Base-by-base conservation (phyloP, 2,888 invertebrate genomes). In the Cryptops parisi region DNA sequence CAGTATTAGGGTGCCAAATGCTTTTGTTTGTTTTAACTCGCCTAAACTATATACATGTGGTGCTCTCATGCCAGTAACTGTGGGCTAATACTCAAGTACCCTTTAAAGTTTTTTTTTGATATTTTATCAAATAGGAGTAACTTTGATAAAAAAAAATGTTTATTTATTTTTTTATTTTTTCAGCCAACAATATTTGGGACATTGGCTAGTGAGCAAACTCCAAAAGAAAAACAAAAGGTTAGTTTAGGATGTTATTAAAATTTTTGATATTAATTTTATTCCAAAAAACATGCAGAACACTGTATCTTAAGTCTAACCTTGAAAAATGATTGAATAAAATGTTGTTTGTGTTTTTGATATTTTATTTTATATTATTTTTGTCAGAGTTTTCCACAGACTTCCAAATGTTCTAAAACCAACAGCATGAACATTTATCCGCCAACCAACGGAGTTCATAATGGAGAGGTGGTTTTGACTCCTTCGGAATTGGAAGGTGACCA, bases 101-200 rank as follows among this genome's bases (percentile, higher is more conserved):
- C n/a, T n/a, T n/a, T n/a, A n/a, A n/a, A n/a, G n/a, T n/a, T n/a
- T n/a, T n/a, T n/a, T n/a, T n/a, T n/a, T n/a, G n/a, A n/a, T n/a
- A n/a, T n/a, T n/a, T n/a, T n/a, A n/a, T n/a, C n/a, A n/a, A n/a
- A n/a, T n/a, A n/a, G n/a, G n/a, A n/a, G n/a, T n/a, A n/a, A n/a
- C n/a, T n/a, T n/a, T n/a, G n/a, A n/a, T n/a, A n/a, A n/a, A n/a
- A n/a, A n/a, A n/a, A n/a, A n/a, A n/a, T 33, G 33, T 46, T 5
- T 19, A 40, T 45, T 46, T 58, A 55, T 58, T 53, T 54, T 58
- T 58, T 68, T 67, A 64, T 64, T 66, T 65, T 76, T 71, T 62
- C 68, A 78, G 78, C 78, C 78, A 45, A 77, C 77, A 55, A 78
- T 78, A 61, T 78, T 78, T 63, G 78, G 78, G 54, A 77, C 78